These are phyloP conservation scores for Trileptium ribeirensis DNA, from an alignment of 2,888 invertebrate genomes.

Conservation along the genomic window DNA sequence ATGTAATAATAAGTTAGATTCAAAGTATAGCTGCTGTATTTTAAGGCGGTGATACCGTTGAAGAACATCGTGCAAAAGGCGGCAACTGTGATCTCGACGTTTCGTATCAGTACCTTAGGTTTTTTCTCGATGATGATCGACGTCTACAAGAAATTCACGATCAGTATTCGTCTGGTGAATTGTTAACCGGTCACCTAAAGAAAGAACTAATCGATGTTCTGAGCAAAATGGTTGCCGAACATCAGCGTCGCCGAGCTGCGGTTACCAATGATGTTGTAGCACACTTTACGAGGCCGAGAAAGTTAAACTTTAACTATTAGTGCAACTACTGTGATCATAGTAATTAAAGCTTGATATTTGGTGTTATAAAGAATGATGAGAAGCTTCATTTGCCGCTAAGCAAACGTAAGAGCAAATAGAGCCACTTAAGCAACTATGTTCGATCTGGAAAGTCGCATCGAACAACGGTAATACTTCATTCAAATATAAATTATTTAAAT, in stretches of 20 bases:
- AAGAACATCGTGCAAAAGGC: constrained; percentile 76
- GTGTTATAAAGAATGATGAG: too few relatives aligned
- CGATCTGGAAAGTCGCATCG: too few relatives aligned
- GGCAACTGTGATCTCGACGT: constrained; percentile 96
- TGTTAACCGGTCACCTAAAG: constrained; percentile 90
- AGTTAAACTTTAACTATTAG: constrained; percentile 54
- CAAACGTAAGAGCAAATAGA: too few relatives aligned
- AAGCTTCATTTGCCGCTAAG: too few relatives aligned
- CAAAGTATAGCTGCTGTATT: too few relatives aligned
- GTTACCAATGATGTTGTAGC: constrained; percentile 78
- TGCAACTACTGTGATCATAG: too few relatives aligned
- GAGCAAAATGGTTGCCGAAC: constrained; percentile 69
- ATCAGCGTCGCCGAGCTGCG: constrained; percentile 69
- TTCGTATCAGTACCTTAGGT: constrained; percentile 83
- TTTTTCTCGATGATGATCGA: constrained; percentile 88
- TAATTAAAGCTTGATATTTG: too few relatives aligned
- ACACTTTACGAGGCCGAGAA: constrained; percentile 75
- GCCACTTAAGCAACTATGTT: too few relatives aligned
- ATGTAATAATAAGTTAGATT: too few relatives aligned
- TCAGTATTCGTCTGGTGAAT: constrained; percentile 73
- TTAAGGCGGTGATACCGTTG: constrained; percentile 71
- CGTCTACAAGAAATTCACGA: constrained; percentile 67
- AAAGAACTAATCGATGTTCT: constrained; percentile 74
- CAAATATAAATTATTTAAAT: too few relatives aligned
- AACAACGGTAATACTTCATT: too few relatives aligned